Base-by-base conservation (phyloP, 2,797 vertebrate species). In the Scolopax rusticola region DNA sequence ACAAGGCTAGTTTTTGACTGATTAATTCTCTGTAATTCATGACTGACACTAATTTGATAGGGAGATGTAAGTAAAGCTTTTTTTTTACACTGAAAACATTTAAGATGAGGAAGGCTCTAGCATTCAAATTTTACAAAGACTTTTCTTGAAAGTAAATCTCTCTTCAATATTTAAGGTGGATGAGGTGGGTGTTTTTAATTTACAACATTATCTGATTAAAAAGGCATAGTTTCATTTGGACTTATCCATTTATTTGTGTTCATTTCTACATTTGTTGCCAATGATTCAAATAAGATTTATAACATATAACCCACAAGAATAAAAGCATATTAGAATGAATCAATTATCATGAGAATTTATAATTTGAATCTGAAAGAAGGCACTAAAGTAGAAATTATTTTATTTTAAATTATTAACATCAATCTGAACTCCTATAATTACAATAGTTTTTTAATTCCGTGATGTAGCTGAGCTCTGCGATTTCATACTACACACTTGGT, bases 321-420 rank as follows among this genome's bases (percentile, higher is more conserved):
- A 92, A 81, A 67, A 84, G 19, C 36, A 87, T 60, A 59, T 65
- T 76, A 90, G 43, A 92, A 71, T 51, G 9, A 68, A 16, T 59
- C 8, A 74, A 13, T 86, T 88, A 76, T 47, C 87, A 81, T 32
- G 8, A 50, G 15, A 86, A 83, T 71, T 48, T 82, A 57, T 70
- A 84, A 88, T 80, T 45, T 83, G 41, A 77, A 76, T 45, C 47
- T 67, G 45, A 89, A 92, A 68, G 61, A 80, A 87, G 56, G 53
- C 41, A 77, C 23, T 86, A 38, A 89, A 54, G n/a, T 78, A 41
- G 38, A 88, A 94, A 80, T 64, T 36, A 67, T 63, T 54, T 45
- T 30, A 53, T 86, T 93, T 83, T 90, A 76, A 90, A 87, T 74
- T 64, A 27, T 88, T 89, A 88, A 12, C 45, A 77, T 81, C 23